Percentiles rank a stretch among this genome's conserved stretches.
Conservation (phyloP, 2,113 vertebrate species). For the Scomber colias region DNA sequence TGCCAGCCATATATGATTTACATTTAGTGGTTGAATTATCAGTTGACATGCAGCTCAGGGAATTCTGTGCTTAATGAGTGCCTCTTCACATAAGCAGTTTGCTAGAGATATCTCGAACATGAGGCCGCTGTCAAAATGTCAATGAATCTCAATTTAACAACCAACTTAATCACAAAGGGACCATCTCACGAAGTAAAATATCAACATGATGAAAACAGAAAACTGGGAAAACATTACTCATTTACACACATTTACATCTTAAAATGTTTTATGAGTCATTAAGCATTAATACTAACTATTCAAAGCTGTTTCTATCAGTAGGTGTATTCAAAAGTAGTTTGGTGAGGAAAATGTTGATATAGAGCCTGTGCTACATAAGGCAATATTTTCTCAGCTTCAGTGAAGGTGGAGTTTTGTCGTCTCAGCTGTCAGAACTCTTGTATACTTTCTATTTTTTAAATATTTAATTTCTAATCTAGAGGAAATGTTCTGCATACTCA, state of each 20-base stretch:
- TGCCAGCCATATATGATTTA: slow-evolving; percentile 73
- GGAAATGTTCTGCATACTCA: slow-evolving; percentile 5
- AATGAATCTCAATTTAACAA: slow-evolving; percentile 73
- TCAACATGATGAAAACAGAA: slow-evolving; percentile 6
- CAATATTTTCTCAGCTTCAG: slow-evolving; percentile 12
- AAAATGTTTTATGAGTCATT: slow-evolving; percentile 27
- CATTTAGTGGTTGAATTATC: slow-evolving; percentile 73
- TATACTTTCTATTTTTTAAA: background rate
- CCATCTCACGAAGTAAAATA: slow-evolving; percentile 26
- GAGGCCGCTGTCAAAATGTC: slow-evolving; percentile 77
- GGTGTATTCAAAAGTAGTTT: background rate
- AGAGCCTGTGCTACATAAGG: background rate
- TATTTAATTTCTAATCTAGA: slow-evolving; percentile 13
- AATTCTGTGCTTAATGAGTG: slow-evolving; percentile 74
- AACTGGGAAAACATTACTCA: slow-evolving; percentile 5
- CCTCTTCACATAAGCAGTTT: slow-evolving; percentile 76
- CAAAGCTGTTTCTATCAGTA: background rate
- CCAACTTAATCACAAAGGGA: slow-evolving; percentile 63
- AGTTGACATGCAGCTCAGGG: slow-evolving; percentile 74
- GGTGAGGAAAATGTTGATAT: slow-evolving; percentile 10
- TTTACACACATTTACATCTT: slow-evolving; percentile 15
- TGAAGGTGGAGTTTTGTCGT: background rate
- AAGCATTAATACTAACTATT: background rate
- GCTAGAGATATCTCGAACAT: slow-evolving; percentile 68
- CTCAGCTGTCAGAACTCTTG: slow-evolving; percentile 6